A percentile compares a stretch with the other conserved stretches of the same genome.
phyloP scores from a whole-genome alignment of 2,797 vertebrate genomes.

The Pangasius djambal region DNA sequence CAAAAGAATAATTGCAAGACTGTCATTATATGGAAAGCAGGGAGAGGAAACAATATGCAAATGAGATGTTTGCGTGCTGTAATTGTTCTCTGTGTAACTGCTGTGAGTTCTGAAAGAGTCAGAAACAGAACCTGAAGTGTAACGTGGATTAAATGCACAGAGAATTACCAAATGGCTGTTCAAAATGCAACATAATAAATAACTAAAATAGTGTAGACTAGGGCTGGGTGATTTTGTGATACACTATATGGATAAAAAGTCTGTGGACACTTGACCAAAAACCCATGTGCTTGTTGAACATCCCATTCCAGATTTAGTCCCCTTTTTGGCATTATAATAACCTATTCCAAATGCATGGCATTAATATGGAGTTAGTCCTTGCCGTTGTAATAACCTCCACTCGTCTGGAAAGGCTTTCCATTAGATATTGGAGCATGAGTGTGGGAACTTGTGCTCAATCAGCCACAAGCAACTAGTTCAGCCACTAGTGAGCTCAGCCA shows the following conservation, averaged over 20 bases:
- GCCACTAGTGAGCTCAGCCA: background rate
- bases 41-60: background rate
- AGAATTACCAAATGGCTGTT: background rate
- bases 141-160: background rate
- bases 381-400: background rate
- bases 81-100: constrained; percentile 1
- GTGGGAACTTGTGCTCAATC: background rate
- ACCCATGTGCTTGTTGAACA: background rate
- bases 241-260: background rate
- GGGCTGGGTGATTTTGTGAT: background rate
- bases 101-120: background rate
- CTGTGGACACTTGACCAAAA: background rate
- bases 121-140: background rate
- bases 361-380: background rate
- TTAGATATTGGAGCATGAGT: background rate
- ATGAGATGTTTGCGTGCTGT: background rate
- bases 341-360: background rate
- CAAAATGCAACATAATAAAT: background rate
- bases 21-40: background rate
- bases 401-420: background rate
- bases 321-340: background rate
- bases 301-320: background rate
- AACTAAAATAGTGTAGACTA: background rate
- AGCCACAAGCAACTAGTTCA: background rate
- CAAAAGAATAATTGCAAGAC: background rate